Evolutionary conservation across 1,140 invertebrate species (phyloP), one percentile per base, ranked within the genome.

Genomic region (Cylas formicarius): DNA sequence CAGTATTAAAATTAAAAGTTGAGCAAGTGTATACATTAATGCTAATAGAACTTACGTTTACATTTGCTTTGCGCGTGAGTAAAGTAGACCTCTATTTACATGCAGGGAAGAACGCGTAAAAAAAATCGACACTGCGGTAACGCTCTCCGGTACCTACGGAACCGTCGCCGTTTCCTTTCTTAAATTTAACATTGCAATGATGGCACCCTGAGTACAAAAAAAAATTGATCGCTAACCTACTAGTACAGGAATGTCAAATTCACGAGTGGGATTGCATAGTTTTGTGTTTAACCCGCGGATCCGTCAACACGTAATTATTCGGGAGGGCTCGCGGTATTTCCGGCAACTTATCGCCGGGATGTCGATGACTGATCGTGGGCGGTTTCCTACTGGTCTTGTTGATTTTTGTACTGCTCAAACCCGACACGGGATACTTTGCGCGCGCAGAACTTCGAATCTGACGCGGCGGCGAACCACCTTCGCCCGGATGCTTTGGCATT

Each of bases 401-500:
- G 44, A 72, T 74, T 48, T 70, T 75, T 13, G 69, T 72, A 11
- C 70, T 76, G 13, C 74, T 77, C 7, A 78, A 54, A n/a, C 74
- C 76, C 13, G 75, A 76, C 4, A 77, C 75, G 0, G 76, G 74
- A 57, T 78, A 77, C 49, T 78, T 79, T 7, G 63, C 66, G 31
- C 67, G 67, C 47, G 45, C 37, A 0, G 61, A 60, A 40, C 49
- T 60, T 27, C 44, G 51, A 8, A 46, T 23, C 22, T 44, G 52
- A 7, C 57, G 47, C n/a, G 58, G 42, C 13, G 55, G 44, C 35
- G 42, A 46, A 7, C 29, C 41, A 22, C 56, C 40, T 16, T 58
- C 45, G 18, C 68, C 65, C 0, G 72, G 75, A 61, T 79, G 76
- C 62, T 81, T 81, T 19, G 82, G 79, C 68, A 81, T 71, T 27